Conservation (phyloP, 2,888 invertebrate genomes). For the Ypsolopha sequella region DNA sequence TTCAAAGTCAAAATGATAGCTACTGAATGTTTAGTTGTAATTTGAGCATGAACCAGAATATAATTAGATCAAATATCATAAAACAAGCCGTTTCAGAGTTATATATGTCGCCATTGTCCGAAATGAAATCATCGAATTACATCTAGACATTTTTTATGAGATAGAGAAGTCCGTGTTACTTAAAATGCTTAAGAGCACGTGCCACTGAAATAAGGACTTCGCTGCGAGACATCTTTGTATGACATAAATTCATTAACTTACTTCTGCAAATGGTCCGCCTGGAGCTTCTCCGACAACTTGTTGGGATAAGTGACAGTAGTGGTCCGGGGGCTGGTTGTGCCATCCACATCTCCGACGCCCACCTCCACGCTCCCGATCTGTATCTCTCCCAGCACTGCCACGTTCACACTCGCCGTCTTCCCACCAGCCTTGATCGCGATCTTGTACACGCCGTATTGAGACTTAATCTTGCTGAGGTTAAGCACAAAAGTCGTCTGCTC, state of each 20-base stretch:
- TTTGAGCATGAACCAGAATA: too few species aligned
- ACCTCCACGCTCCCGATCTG: conserved; percentile 84
- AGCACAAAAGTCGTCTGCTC: conserved; percentile 80
- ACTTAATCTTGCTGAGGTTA: conserved; percentile 81
- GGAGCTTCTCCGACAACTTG: conserved; percentile 76
- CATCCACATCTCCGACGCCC: conserved; percentile 91
- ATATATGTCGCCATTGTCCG: too few species aligned
- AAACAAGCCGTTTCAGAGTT: neutral
- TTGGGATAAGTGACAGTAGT: conserved; percentile 80
- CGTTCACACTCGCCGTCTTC: conserved; percentile 69
- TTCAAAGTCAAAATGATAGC: too few species aligned
- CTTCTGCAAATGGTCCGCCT: conserved; percentile 93
- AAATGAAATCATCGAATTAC: too few species aligned
- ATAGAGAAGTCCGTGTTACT: too few species aligned
- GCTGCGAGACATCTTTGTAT: too few species aligned
- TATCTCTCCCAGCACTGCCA: conserved; percentile 83
- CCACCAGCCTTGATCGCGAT: conserved; percentile 80
- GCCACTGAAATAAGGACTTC: too few species aligned
- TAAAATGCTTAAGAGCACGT: too few species aligned
- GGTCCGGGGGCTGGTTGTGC: conserved; percentile 84
- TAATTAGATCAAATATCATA: too few species aligned
- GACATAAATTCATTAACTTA: conserved; percentile 27
- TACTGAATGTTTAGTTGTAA: too few species aligned
- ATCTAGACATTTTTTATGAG: too few species aligned
- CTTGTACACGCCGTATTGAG: conserved; percentile 88